Evolutionary conservation across 2,797 vertebrate species (phyloP), one percentile per base, ranked within the genome.

Genomic region (Siniperca scherzeri): DNA sequence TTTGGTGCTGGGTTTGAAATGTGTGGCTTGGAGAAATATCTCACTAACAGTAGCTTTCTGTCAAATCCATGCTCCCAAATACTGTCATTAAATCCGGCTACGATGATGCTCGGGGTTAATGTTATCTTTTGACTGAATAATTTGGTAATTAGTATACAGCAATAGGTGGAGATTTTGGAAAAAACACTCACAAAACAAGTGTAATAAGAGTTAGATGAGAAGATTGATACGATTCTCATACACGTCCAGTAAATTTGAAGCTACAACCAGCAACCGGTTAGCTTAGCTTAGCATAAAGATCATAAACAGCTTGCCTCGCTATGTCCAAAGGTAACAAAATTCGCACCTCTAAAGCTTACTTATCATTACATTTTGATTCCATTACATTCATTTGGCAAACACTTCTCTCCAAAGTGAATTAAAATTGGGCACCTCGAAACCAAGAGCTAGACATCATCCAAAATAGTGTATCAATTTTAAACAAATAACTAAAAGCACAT

Each of bases 1-100:
- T 66, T 64, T 36, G n/a, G 2, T 66, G 38, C 56, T 62, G 36
- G 30, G 12, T 62, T 80, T 70, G 14, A 65, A 40, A 64, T 76
- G 6, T 62, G 25, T 19, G 42, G 65, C 60, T 16, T 5, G 8
- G 19, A 57, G n/a, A 82, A 56, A 66, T 44, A 19, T 42, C 56
- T 14, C 9, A 52, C 21, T 42, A 19, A 40, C 8, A 66, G 0
- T 0, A 50, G 52, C 16, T 67, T 33, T 78, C 59, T 40, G 14
- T 60, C 9, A 44, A 13, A 52, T 27, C 25, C n/a, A 25, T 55
- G 9, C 67, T 67, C 38, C 38, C 56, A 65, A 80, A 74, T 33
- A n/a, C 27, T 38, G 22, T 46, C 21, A 27, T n/a, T 56, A 57
- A 75, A 73, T 25, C 21, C 33, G 12, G 19, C 56, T 42, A 33